A percentile compares a stretch with the other conserved stretches of the same genome.
Conservation (phyloP, 2,888 invertebrate species). For the Siphonodentalium dalli region DNA sequence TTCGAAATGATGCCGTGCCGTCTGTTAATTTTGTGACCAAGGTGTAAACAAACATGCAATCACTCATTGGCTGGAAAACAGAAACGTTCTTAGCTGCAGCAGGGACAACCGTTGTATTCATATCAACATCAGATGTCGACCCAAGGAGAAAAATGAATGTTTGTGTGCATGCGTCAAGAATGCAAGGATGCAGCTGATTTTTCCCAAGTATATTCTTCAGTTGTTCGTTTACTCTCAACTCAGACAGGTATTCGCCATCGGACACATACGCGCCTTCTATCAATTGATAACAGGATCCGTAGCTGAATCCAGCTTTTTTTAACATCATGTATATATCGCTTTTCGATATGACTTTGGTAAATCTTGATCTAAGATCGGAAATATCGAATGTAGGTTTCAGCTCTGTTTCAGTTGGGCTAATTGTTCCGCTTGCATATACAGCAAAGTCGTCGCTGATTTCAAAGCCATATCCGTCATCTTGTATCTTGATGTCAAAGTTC, state of each 20-base stretch:
- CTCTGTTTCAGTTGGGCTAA: too few relatives aligned
- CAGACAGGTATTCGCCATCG: background rate
- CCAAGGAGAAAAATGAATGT: too few relatives aligned
- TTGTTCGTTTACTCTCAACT: background rate
- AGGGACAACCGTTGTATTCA: too few relatives aligned
- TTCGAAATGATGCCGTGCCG: too few relatives aligned
- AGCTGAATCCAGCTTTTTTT: slow-evolving; percentile 1
- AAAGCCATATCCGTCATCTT: background rate
- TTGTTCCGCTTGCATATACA: too few relatives aligned
- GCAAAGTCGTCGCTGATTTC: background rate
- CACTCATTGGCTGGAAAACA: too few relatives aligned
- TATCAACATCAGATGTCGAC: too few relatives aligned
- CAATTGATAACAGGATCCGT: background rate
- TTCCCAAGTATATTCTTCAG: background rate
- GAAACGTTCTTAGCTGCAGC: too few relatives aligned
- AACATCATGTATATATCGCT: slow-evolving; percentile 1
- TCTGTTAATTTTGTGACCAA: too few relatives aligned
- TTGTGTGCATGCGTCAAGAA: slow-evolving; percentile 11
- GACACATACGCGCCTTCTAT: background rate
- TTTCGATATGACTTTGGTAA: background rate
- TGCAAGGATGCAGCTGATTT: slow-evolving; percentile 7
- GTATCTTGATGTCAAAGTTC: background rate
- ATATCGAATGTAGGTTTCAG: background rate
- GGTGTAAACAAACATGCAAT: too few relatives aligned
- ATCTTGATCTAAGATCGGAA: background rate